Conservation (phyloP, 37 sponge, comb jelly and placozoan species). For the Aphrocallistes beatrix region DNA sequence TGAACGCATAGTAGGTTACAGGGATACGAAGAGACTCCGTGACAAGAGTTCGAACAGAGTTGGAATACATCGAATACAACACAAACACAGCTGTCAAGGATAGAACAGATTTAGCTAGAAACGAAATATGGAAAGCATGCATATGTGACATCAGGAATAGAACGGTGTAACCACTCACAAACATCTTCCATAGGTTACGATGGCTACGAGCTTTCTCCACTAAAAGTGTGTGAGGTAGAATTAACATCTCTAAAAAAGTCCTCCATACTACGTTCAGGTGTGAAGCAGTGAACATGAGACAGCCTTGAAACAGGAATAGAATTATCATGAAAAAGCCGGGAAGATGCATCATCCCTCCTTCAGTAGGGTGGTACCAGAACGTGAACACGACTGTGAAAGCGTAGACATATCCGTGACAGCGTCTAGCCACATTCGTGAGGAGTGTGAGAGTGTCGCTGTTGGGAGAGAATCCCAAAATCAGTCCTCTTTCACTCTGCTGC, state of each 20-base stretch:
- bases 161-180: not conserved
- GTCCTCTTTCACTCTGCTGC: not conserved
- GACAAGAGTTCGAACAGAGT: no score
- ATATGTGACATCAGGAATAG: not conserved
- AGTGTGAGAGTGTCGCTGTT: not conserved
- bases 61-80: no score
- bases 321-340: not conserved
- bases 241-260: not conserved
- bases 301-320: not conserved
- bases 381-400: not conserved
- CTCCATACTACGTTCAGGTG: not conserved
- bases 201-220: not conserved
- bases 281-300: not conserved
- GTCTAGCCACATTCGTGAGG: not conserved
- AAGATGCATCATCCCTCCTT: not conserved
- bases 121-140: not conserved
- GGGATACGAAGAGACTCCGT: no score
- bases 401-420: not conserved
- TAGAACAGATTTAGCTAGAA: no score
- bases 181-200: not conserved
- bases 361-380: conserved; percentile 6
- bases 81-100: no score
- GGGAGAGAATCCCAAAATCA: not conserved
- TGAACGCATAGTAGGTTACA: no score
- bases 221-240: not conserved